Percentiles rank a stretch among this genome's conserved stretches.
These are phyloP conservation scores for Drosophila eugracilis DNA, from an alignment of 1,140 invertebrate species.

Conservation along the genomic window DNA sequence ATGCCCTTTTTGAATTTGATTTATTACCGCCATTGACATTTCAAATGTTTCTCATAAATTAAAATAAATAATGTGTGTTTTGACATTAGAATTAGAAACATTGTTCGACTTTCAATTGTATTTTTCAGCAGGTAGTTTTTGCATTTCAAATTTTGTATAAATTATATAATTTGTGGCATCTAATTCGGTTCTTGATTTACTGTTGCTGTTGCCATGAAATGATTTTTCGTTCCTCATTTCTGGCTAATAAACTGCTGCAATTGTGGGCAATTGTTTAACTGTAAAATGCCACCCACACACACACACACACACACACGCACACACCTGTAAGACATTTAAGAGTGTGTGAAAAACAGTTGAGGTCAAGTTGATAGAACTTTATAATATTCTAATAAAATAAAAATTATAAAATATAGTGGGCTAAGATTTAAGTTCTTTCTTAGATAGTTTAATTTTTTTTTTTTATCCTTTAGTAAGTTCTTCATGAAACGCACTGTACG, in stretches of 20 bases:
- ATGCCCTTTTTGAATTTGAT: constrained; percentile 1
- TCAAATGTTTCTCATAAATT: not conserved
- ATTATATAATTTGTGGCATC: constrained; percentile 19
- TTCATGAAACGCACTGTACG: not conserved
- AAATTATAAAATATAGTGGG: no score
- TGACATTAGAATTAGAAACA: not conserved
- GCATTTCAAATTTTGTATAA: constrained; percentile 4
- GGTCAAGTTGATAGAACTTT: not conserved
- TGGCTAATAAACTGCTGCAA: constrained; percentile 25
- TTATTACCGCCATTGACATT: constrained; percentile 4
- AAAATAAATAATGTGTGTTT: not conserved
- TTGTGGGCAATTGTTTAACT: constrained; percentile 25
- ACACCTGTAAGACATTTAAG: constrained; percentile 1
- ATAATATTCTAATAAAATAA: not conserved
- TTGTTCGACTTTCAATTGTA: no score
- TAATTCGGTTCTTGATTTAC: constrained; percentile 32
- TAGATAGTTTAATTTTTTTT: no score
- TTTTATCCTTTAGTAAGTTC: not conserved
- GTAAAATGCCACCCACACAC: constrained; percentile 1
- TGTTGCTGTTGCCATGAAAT: constrained; percentile 25
- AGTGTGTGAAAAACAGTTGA: not conserved
- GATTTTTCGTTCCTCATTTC: constrained; percentile 11
- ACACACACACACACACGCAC: constrained; percentile 4
- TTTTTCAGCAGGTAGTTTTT: not conserved
- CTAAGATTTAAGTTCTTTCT: no score